Base-by-base conservation (phyloP, 2,113 vertebrate genomes). In the Antechinus stuartii region DNA sequence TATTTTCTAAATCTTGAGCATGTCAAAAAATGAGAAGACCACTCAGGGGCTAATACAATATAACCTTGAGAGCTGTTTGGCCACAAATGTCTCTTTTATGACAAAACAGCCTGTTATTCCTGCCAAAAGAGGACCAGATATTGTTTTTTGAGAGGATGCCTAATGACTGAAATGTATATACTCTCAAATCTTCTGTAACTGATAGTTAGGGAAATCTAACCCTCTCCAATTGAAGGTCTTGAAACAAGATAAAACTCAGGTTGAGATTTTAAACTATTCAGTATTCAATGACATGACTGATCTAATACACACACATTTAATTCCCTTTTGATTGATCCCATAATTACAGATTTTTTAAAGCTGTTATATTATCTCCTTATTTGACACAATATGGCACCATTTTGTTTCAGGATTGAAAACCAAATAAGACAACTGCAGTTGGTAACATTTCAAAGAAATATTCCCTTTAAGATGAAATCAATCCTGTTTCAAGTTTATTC, bases 401-500 rank as follows among this genome's bases (percentile, higher is more conserved):
- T 99, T 99, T 99, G 99, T 99, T 99, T 98, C 99, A 99, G 99
- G 98, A 98, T 98, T 98, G 98, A 98, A 99, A 98, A 99, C 98
- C 99, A 98, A 98, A 99, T 99, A 99, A 98, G 98, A 99, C 99
- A 99, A 99, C 98, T 97, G 98, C 99, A 99, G 99, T 98, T 99
- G 99, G 98, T 99, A 98, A 97, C 92, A 97, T 99, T 99, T 99
- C 99, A 99, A 99, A 99, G 99, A 98, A 98, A 98, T 97, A 96
- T 96, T 98, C 99, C 98, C 99, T 99, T 99, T 99, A 99, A 99
- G 99, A 99, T 99, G 99, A 99, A 99, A 99, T 99, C 99, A 99
- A 99, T 99, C 99, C 99, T 98, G 99, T 99, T 99, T 99, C 98
- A 99, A 99, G 99, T 99, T 98, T 98, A 98, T 99, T 99, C 99